Base-by-base conservation (phyloP, 2,113 vertebrate genomes). In the Ifrita kowaldi region DNA sequence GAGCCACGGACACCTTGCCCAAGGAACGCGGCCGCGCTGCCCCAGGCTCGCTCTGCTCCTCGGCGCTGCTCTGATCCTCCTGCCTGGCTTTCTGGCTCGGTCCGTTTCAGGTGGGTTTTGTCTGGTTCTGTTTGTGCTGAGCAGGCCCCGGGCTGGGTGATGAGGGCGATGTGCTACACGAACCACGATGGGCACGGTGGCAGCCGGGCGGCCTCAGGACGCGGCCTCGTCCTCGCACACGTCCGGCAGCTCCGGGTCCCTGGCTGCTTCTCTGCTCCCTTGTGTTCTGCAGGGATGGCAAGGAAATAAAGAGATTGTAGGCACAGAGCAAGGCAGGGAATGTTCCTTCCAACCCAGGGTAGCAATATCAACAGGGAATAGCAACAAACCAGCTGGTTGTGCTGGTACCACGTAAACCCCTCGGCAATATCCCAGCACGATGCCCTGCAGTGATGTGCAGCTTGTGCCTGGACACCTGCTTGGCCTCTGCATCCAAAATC, bases 141-240 rank as follows among this genome's bases (percentile, higher is more conserved):
- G 71, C 87, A 75, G 87, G 86, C 94, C 90, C 87, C 8, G 6
- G 87, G 71, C 69, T 85, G 70, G 53, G 84, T 46, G 82, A 70
- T 90, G 96, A 94, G 88, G 85, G 87, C 65, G 93, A 70, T 67
- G 90, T 83, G 96, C 89, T 76, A 78, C 94, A 94, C 95, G 94
- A 95, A 94, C 75, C 96, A 94, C 46, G 77, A 95, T 65, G 88
- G 69, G 67, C 26, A 94, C 75, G 30, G 37, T 17, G 20, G 47
- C 95, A 82, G 95, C 97, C 44, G 24, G n/a, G 27, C 14, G n/a
- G 79, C 56, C 96, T 98, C 98, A 98, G 87, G 98, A 97, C 0
- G 97, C 79, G 24, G 97, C 89, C 92, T 98, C 98, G 0, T 98
- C 98, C 84, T 98, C 98, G 28, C 97, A 93, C 71, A 98, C 97